phyloP scores from a whole-genome alignment of 2,797 vertebrate genomes.

The Siniperca obscura region DNA sequence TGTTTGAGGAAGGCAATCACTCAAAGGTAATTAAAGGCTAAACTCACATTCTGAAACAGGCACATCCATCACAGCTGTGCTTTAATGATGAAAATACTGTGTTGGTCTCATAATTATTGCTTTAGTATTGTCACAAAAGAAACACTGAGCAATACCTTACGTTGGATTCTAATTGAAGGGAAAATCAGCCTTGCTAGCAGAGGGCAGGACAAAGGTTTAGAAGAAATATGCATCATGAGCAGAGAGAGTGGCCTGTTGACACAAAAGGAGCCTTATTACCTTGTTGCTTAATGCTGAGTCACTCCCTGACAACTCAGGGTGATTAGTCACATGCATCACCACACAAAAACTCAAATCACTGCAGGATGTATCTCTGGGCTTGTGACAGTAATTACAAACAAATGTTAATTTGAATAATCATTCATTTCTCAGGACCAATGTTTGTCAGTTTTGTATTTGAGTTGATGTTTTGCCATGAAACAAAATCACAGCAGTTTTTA shows the following conservation, averaged over 20 bases:
- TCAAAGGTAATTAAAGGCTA: constrained; percentile 75
- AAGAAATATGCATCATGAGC: constrained; percentile 20
- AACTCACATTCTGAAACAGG: constrained; percentile 54
- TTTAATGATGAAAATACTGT: constrained; percentile 63
- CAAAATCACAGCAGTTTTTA: neutral
- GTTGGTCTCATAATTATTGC: constrained; percentile 60
- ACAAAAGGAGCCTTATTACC: constrained; percentile 50
- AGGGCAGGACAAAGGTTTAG: constrained; percentile 23
- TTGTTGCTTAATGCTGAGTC: constrained; percentile 55
- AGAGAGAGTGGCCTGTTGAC: constrained; percentile 59
- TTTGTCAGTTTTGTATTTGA: constrained; percentile 10
- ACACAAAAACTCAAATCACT: constrained; percentile 25
- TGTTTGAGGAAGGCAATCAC: constrained; percentile 59
- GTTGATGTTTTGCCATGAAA: neutral
- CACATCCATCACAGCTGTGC: constrained; percentile 64
- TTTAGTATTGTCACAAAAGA: constrained; percentile 65
- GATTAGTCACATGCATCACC: constrained; percentile 31
- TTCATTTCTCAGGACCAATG: neutral
- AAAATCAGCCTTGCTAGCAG: constrained; percentile 34
- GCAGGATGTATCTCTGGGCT: constrained; percentile 30
- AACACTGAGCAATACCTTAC: constrained; percentile 42
- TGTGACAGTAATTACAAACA: constrained; percentile 25
- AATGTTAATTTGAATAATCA: constrained; percentile 18
- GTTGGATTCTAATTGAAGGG: constrained; percentile 30
- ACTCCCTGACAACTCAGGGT: constrained; percentile 36